A percentile compares a stretch with the other conserved stretches of the same genome.
phyloP scores from a whole-genome alignment of 2,888 invertebrate genomes.

The Pammene aurita region DNA sequence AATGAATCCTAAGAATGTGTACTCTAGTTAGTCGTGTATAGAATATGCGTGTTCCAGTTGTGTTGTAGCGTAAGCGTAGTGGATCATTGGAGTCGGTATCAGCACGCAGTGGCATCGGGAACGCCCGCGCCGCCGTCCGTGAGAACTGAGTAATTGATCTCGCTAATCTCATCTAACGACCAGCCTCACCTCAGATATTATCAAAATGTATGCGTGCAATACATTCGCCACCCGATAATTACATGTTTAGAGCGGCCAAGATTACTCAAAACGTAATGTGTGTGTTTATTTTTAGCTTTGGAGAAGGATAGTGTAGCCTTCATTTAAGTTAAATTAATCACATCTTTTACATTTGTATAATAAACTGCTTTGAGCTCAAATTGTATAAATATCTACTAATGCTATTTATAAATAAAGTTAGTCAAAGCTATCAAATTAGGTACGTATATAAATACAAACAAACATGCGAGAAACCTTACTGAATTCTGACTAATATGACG shows the following conservation, averaged over 20 bases:
- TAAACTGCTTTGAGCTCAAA: no score
- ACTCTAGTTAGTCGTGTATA: slow-evolving; percentile 9
- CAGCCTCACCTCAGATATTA: slow-evolving; percentile 41
- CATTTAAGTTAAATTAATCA: no score
- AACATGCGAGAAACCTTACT: background rate
- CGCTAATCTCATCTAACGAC: slow-evolving; percentile 70
- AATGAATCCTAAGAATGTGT: background rate
- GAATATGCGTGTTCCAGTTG: slow-evolving; percentile 32
- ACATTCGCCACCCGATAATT: slow-evolving; percentile 33
- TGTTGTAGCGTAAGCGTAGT: slow-evolving; percentile 27
- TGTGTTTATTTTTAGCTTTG: background rate
- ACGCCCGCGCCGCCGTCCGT: slow-evolving; percentile 55
- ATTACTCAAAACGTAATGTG: slow-evolving; percentile 10
- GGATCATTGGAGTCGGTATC: slow-evolving; percentile 25
- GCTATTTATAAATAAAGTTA: background rate
- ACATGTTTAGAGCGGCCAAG: slow-evolving; percentile 9
- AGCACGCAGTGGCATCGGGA: slow-evolving; percentile 46
- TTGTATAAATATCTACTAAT: background rate
- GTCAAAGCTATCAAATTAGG: background rate
- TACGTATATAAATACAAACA: background rate
- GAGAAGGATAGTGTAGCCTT: no score
- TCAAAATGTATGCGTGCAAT: slow-evolving; percentile 33
- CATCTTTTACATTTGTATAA: no score
- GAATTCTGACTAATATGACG: background rate
- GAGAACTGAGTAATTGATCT: slow-evolving; percentile 78